Base-by-base conservation (phyloP, 2,888 invertebrate species). In the Perizoma affinitatum region DNA sequence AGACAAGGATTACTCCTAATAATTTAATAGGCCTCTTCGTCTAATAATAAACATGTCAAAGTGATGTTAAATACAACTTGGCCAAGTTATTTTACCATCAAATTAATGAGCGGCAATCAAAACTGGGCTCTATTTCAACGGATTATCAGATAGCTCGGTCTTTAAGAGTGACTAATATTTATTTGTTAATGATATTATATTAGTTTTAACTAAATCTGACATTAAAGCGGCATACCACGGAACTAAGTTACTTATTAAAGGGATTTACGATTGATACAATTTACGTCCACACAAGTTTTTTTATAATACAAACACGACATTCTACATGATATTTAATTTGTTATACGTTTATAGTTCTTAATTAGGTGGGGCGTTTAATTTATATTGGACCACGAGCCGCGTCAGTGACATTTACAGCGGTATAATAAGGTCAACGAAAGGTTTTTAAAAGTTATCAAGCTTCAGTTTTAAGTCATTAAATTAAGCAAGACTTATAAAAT, bases 21-120 rank as follows among this genome's bases (percentile, higher is more conserved):
- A 87, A 90, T 90, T 90, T 90, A 90, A 91, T 89, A 89, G 89
- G 84, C 82, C 83, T 81, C 84, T 87, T 87, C 88, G 76, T 78
- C 84, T 84, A 84, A 90, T 88, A 90, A 90, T 90, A 91, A 90
- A 90, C 88, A 90, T 90, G 90, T 90, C 91, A 87, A 78, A 74
- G 79, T 73, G 76, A 83, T 82, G 83, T 85, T 88, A 87, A 90
- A 88, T 86, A 89, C 83, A 74, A 75, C 74, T 75, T 73, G 62
- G 72, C 86, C 70, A 81, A 75, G 45, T 75, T 79, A 76, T 10
- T 68, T 65, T 74, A 63, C 79, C 33, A 56, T 54, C 44, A 34
- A 54, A 46, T 58, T 65, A 42, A 42, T 41, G 41, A n/a, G 22
- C n/a, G 42, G 7, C 49, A 54, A 11, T 34, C 11, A 40, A 65